Base-by-base conservation (phyloP, 1,140 invertebrate genomes). In the Drosophila kanapiae region DNA sequence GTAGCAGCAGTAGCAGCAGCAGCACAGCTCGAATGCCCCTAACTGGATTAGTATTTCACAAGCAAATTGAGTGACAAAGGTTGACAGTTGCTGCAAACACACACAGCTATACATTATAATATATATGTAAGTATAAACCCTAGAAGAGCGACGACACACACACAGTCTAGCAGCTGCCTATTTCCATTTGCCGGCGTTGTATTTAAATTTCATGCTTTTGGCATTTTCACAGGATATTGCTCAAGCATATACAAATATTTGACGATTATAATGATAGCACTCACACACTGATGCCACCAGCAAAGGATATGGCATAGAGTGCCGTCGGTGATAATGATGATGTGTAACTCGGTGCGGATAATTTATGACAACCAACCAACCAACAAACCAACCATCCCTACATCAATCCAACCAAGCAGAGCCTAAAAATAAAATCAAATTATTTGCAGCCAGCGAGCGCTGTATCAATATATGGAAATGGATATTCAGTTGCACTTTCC, bases 21-120 rank as follows among this genome's bases (percentile, higher is more conserved):
- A 38, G 31, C 42, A 48, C 51, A 67, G 53, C 58, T 42, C 43
- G 45, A 77, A 60, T 59, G 64, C 68, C 49, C 70, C 82, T 90
- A 85, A 90, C 82, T 67, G 86, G 85, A 88, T 88, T 88, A 88
- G 81, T 80, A 88, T 88, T 90, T 88, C 85, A 76, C 81, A 88
- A 81, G 61, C 63, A 90, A 88, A 88, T 85, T 83, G 85, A 82
- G 78, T 88, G 85, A 88, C 85, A 88, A 81, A 88, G 85, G 85
- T 90, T 88, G 85, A 90, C 85, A 88, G 85, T 90, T 79, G 72
- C 62, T 75, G 80, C 70, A 72, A 69, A 63, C 69, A 78, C 69
- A 78, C 57, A 75, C 58, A 64, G 59, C 33, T 37, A 37, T 18
- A 54, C 33, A 54, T 54, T 54, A 23, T 38, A 23, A 27, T 18